Evolutionary conservation across 2,797 vertebrate genomes (phyloP), one percentile per base, ranked within the genome.

Genomic region (Notolabrus celidotus): DNA sequence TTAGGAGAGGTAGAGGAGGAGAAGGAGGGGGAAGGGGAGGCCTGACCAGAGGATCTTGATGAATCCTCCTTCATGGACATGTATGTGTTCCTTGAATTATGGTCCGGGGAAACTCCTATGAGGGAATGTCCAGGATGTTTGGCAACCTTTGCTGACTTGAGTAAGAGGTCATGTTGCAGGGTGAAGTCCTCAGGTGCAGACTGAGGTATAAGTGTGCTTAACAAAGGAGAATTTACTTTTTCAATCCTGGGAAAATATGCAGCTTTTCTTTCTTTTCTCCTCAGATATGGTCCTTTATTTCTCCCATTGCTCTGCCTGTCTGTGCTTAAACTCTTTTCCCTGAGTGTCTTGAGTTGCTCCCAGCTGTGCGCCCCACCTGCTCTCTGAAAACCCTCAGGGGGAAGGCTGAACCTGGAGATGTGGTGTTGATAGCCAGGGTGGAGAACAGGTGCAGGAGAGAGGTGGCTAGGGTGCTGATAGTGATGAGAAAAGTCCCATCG

Each of bases 401-500:
- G 43, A n/a, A 72, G 36, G 38, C 75, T 70, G 47, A 86, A 67
- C 39, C 78, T 72, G 20, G 84, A 71, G 20, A 78, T 41, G 42
- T 60, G 70, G 20, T 72, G 71, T 0, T 45, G 65, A 42, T 69
- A 71, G 20, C 67, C 53, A 10, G 63, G 52, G 25, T 81, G 79
- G 8, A 86, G 54, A 9, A 58, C 47, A 3, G 58, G 49, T 20
- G 67, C 34, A 16, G 55, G 68, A 8, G 77, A 45, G 3, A 72
- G 10, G 45, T 76, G 74, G 49, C 55, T 29, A 19, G 67, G 71
- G 23, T 71, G 65, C 38, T 88, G 79, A 61, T 85, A 78, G 14
- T 74, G 39, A 20, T 76, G 70, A 15, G 77, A 45, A 34, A 80
- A 66, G 42, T 87, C 83, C 90, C 84, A 90, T 19, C 63, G 76